phyloP scores from a whole-genome alignment of 2,113 vertebrate species.

The Mobula birostris region DNA sequence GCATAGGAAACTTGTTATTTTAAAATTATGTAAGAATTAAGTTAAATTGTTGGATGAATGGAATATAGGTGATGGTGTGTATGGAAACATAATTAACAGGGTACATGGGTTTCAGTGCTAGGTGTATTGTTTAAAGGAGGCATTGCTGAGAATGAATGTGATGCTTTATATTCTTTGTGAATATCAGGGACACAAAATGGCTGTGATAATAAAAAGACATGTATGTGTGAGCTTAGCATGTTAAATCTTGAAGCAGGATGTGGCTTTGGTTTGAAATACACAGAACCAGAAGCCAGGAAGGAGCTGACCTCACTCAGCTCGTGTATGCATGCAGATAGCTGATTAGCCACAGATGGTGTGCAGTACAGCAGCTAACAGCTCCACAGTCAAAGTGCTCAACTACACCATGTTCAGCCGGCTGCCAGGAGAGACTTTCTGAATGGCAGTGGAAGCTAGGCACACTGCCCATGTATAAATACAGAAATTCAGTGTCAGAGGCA shows the following conservation, averaged over 20 bases:
- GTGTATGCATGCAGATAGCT: conserved; percentile 55
- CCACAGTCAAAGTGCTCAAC: background rate
- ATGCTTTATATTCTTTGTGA: background rate
- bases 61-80: background rate
- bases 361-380: conserved; percentile 46
- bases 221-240: conserved; percentile 40
- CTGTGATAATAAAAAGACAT: conserved; percentile 47
- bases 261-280: conserved; percentile 48
- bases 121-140: background rate
- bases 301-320: conserved; percentile 42
- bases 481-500: background rate
- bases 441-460: conserved; percentile 24
- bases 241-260: conserved; percentile 71
- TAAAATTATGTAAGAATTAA: background rate
- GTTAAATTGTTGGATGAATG: background rate
- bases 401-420: background rate
- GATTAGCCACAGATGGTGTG: conserved; percentile 58
- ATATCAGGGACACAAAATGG: conserved; percentile 39
- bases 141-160: background rate
- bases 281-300: conserved; percentile 62
- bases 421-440: background rate
- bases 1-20: background rate
- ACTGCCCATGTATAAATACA: conserved; percentile 29
- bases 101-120: background rate
- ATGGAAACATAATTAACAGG: background rate